phyloP scores from a whole-genome alignment of 2,113 vertebrate species.

The Lathamus discolor region DNA sequence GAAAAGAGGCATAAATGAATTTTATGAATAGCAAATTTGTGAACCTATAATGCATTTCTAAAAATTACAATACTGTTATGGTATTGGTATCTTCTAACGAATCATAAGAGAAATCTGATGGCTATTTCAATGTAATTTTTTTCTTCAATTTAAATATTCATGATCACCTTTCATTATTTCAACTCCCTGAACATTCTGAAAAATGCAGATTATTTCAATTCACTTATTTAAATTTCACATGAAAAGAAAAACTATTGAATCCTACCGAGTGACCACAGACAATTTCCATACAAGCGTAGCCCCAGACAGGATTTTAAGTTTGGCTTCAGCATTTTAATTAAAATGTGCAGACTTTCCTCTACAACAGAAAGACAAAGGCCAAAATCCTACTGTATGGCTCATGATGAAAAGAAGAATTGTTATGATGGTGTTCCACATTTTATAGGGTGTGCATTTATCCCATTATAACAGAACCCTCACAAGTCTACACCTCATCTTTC shows the following conservation, averaged over 20 bases:
- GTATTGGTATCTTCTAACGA: background rate
- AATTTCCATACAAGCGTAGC: background rate
- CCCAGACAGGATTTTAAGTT: slow-evolving; percentile 5
- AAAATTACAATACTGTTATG: slow-evolving; percentile 6
- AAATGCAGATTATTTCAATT: slow-evolving; percentile 62
- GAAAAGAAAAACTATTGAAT: background rate
- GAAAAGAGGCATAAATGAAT: background rate
- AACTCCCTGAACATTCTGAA: slow-evolving; percentile 37
- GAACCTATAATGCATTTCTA: background rate
- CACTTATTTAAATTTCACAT: background rate
- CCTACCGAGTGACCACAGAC: background rate
- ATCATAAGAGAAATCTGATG: slow-evolving; percentile 26
- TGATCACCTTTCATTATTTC: slow-evolving; percentile 49
- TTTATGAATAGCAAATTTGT: background rate
- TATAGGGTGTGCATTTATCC: background rate
- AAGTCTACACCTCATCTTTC: background rate
- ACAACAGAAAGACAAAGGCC: background rate
- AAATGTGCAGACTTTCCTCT: background rate
- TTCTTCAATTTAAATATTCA: slow-evolving; percentile 55
- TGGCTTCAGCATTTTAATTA: background rate
- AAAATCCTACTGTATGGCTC: background rate
- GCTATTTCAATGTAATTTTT: slow-evolving; percentile 32
- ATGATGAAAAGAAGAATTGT: background rate
- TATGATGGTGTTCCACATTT: background rate
- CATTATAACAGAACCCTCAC: background rate